Evolutionary conservation across 2,888 invertebrate genomes (phyloP).

Genomic region (Orgyia antiqua): DNA sequence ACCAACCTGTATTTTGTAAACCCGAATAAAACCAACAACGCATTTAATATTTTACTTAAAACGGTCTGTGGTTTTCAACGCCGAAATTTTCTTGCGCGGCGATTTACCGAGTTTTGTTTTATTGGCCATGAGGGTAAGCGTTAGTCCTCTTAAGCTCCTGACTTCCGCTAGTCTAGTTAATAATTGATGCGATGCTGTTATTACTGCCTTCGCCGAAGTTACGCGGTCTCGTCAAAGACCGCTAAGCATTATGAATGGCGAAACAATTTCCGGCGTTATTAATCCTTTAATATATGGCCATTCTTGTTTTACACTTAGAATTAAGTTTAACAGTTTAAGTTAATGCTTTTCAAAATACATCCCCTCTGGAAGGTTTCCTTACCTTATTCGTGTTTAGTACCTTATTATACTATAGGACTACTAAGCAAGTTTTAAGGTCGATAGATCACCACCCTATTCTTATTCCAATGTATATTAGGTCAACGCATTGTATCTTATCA

Average conservation of each 20-base stretch:
- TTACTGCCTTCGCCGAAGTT: constrained; percentile 30
- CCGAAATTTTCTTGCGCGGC: constrained; percentile 55
- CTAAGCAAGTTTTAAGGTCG: no score
- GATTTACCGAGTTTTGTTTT: constrained; percentile 66
- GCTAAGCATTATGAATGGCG: constrained; percentile 10
- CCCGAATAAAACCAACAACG: constrained; percentile 58
- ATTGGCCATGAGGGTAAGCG: constrained; percentile 40
- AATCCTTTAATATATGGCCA: no score
- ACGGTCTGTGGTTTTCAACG: constrained; percentile 61
- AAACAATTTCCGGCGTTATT: constrained; percentile 13
- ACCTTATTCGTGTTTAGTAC: no score
- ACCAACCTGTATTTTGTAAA: constrained; percentile 40
- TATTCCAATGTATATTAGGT: no score
- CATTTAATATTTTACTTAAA: constrained; percentile 73
- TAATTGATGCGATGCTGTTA: constrained; percentile 48
- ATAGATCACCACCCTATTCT: no score
- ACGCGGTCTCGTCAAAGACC: constrained; percentile 11
- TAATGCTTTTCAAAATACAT: no score
- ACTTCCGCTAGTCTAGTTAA: constrained; percentile 41
- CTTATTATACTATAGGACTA: no score
- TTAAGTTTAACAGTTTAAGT: no score
- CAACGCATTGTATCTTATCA: no score
- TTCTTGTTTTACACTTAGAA: no score
- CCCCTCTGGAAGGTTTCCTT: no score
- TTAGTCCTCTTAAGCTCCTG: constrained; percentile 24